Conservation (phyloP, 2,888 invertebrate species). For the Malthinus flaveolus region DNA sequence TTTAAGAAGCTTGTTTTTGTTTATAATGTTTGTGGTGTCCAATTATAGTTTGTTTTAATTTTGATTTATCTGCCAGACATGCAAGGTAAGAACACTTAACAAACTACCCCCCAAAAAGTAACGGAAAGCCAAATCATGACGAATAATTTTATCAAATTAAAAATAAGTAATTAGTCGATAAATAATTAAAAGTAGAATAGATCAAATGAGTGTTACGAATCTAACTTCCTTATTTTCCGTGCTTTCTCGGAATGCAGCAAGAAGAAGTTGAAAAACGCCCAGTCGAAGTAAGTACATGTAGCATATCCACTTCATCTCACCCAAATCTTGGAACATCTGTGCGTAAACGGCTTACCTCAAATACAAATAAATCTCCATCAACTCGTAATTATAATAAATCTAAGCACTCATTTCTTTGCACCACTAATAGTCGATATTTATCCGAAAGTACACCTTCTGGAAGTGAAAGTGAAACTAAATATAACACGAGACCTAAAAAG, state of each 20-base stretch:
- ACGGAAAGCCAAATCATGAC: no score
- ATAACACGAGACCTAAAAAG: slow-evolving; percentile 25
- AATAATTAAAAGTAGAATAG: slow-evolving; percentile 6
- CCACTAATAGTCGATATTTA: slow-evolving; percentile 14
- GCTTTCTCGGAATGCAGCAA: slow-evolving; percentile 50
- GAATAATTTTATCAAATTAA: background rate
- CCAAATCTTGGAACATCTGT: slow-evolving; percentile 32
- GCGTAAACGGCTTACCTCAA: slow-evolving; percentile 36
- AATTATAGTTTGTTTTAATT: no score
- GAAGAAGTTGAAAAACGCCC: slow-evolving; percentile 49
- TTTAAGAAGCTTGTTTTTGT: no score
- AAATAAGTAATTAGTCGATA: background rate
- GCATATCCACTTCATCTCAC: slow-evolving; percentile 40
- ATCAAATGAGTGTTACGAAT: slow-evolving; percentile 12
- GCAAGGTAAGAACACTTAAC: no score
- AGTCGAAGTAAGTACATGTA: slow-evolving; percentile 54
- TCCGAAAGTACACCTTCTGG: slow-evolving; percentile 17
- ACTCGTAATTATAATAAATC: slow-evolving; percentile 12
- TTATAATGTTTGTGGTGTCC: no score
- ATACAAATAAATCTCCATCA: slow-evolving; percentile 11
- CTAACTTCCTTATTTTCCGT: slow-evolving; percentile 36
- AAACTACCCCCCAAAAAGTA: no score
- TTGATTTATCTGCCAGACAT: no score
- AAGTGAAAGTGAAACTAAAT: slow-evolving; percentile 19
- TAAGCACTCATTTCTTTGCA: slow-evolving; percentile 17